Evolutionary conservation across 2,888 invertebrate species (phyloP), one percentile per base, ranked within the genome.

Genomic region (Taphrorychus bicolor): DNA sequence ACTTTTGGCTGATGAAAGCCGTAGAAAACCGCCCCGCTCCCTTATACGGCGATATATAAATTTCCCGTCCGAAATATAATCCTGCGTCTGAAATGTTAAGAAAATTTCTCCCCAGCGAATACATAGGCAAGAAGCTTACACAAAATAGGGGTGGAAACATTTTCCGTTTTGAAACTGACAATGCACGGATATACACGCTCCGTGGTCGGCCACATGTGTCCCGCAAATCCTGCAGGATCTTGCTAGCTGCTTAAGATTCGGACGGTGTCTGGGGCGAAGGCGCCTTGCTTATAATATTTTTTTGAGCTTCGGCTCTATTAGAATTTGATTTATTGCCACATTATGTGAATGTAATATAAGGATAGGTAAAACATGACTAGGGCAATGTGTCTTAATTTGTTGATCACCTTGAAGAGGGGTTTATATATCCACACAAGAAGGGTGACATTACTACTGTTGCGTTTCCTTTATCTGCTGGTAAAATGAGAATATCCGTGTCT

Each of bases 91-190:
- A 79, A 79, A 78, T 77, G 80, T 77, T 76, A 78, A 79, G 81
- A 78, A 82, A 82, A 82, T 82, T 82, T 81, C 81, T 82, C 82
- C 81, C 82, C 76, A 78, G 81, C 79, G 82, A 81, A 81, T 81
- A 81, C 76, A 14, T 7, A 3, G 32, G 77, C 77, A 81, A 81
- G 81, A 79, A 79, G 80, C 80, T 80, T 80, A 79, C 78, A 78
- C 73, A 76, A 77, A 79, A 78, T 78, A 76, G 78, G 80, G 80
- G 80, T 77, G 79, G 77, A 78, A 80, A 78, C 77, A 79, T 81
- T 76, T 64, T 69, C 79, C 78, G 53, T 57, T 66, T 66, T 61
- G 76, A 80, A 81, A 80, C 81, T 80, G 81, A 80, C 81, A 80
- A 80, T 81, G 81, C 79, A 80, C 76, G 80, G 77, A 77, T 74